Evolutionary conservation across 2,888 invertebrate genomes (phyloP).

Genomic region (Archips crataeganus): DNA sequence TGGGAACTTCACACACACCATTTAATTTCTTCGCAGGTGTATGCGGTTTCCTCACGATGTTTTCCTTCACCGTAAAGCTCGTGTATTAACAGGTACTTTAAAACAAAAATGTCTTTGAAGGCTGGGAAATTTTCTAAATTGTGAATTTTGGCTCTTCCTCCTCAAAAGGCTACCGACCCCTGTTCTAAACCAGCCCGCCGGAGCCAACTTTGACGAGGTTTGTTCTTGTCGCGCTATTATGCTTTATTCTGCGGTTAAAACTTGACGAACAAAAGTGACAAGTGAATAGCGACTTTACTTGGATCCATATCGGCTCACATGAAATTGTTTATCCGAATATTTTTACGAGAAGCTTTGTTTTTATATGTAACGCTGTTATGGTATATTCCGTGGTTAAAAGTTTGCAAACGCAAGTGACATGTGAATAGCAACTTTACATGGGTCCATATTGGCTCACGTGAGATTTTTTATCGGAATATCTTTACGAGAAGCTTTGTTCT

Average conservation of each 20-base stretch:
- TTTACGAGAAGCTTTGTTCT: background rate
- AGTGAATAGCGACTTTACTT: constrained; percentile 6
- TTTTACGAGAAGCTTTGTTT: constrained; percentile 22
- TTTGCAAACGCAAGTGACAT: background rate
- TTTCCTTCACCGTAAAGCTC: too few species aligned
- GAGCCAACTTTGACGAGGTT: constrained; percentile 15
- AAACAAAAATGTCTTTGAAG: too few species aligned
- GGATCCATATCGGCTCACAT: too few species aligned
- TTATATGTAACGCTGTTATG: constrained; percentile 21
- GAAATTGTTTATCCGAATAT: too few species aligned
- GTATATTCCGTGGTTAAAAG: constrained; percentile 28
- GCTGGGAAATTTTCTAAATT: too few species aligned
- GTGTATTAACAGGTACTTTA: too few species aligned
- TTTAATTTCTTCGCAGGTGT: too few species aligned
- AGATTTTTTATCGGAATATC: too few species aligned
- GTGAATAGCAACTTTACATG: background rate
- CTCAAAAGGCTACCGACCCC: background rate
- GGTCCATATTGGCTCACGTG: too few species aligned
- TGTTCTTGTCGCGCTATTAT: constrained; percentile 33
- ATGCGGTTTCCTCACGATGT: too few species aligned
- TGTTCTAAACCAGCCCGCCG: constrained; percentile 6
- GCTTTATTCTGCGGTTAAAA: constrained; percentile 33
- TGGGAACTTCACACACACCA: too few species aligned
- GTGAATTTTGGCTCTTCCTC: too few species aligned
- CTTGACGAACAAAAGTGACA: background rate